These are phyloP conservation scores for Psophia crepitans DNA, from an alignment of 2,113 vertebrate species.

Conservation along the genomic window DNA sequence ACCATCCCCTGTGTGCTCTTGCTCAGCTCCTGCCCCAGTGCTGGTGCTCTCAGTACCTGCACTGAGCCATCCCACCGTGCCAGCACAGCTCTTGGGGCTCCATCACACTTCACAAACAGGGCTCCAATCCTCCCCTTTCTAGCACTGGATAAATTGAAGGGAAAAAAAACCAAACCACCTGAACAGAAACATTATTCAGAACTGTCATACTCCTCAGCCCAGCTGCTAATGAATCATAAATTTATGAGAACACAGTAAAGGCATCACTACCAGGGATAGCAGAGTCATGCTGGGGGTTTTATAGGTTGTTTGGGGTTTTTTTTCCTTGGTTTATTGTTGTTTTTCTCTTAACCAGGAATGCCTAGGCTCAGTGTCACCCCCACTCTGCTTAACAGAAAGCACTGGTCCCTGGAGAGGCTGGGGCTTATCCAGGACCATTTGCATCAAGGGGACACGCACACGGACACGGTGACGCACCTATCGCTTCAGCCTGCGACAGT, in stretches of 20 bases:
- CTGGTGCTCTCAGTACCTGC: neutral
- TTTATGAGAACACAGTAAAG: neutral
- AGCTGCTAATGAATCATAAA: neutral
- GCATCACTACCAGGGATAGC: neutral
- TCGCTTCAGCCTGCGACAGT: neutral
- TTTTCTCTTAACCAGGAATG: neutral
- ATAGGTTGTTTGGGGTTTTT: too few species aligned
- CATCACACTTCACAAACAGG: accelerated
- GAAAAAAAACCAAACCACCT: neutral
- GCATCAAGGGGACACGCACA: neutral
- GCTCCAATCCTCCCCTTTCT: neutral
- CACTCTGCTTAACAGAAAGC: neutral
- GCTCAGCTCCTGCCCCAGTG: neutral
- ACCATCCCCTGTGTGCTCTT: accelerated
- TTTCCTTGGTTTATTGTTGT: neutral
- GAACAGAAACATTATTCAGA: neutral
- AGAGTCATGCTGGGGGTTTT: neutral
- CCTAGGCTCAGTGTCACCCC: neutral
- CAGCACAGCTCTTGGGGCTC: neutral
- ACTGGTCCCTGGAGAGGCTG: neutral
- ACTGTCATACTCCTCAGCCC: neutral
- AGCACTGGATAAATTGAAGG: accelerated
- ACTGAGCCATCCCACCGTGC: accelerated
- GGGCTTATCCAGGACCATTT: neutral
- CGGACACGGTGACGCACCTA: accelerated